A percentile compares a stretch with the other conserved stretches of the same genome.
phyloP scores from a whole-genome alignment of 2,113 vertebrate genomes.

The Trichomycterus rosablanca region DNA sequence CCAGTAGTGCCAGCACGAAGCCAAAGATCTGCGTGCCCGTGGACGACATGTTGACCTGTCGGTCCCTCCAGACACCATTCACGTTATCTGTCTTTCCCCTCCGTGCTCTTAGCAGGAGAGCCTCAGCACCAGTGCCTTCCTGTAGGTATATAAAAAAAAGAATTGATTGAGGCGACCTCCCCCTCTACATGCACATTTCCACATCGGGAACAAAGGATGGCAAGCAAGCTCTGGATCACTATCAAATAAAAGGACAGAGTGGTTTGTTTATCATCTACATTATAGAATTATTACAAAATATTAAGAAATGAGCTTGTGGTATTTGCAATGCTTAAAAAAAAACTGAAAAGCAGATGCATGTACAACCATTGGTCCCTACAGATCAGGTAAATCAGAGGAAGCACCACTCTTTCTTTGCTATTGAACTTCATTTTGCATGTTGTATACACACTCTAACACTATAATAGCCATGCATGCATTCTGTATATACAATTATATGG shows the following conservation, averaged over 20 bases:
- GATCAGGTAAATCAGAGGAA: background rate
- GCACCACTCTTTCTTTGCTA: background rate
- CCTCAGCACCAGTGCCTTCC: slow-evolving; percentile 58
- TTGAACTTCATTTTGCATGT: background rate
- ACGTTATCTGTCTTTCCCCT: slow-evolving; percentile 58
- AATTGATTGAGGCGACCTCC: slow-evolving; percentile 24
- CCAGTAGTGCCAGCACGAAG: slow-evolving; percentile 81
- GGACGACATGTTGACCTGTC: slow-evolving; percentile 75
- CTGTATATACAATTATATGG: background rate
- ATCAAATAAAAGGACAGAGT: too few species aligned
- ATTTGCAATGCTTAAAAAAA: too few species aligned
- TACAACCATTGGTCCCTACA: background rate
- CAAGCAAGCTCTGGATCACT: background rate
- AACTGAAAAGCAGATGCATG: too few species aligned
- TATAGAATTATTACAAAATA: too few species aligned
- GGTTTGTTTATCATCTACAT: too few species aligned
- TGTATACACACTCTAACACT: background rate
- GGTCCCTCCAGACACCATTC: slow-evolving; percentile 61
- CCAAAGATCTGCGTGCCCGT: slow-evolving; percentile 86
- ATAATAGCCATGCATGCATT: background rate
- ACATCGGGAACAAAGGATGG: slow-evolving; percentile 58
- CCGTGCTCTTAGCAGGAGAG: slow-evolving; percentile 52
- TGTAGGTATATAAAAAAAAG: slow-evolving; percentile 54
- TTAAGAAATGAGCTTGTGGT: too few species aligned
- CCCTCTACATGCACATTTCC: slow-evolving; percentile 44